A percentile compares a stretch with the other conserved stretches of the same genome.
Conservation (phyloP, 2,888 invertebrate species). For the Leptinotarsa rubiginosa region DNA sequence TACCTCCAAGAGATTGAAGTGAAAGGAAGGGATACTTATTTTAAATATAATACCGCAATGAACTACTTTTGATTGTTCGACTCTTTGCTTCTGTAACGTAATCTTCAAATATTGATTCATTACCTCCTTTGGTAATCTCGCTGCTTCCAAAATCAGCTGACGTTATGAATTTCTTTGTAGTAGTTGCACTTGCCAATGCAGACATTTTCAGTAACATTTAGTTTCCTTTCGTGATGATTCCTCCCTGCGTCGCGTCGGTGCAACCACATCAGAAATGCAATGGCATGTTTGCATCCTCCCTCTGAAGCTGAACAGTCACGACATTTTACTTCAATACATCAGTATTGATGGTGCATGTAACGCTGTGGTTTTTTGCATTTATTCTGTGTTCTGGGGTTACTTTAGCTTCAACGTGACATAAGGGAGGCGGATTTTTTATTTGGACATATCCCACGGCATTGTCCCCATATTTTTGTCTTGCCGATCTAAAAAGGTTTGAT, state of each 20-base stretch:
- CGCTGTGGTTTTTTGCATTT: background rate
- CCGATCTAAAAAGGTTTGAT: too few species aligned
- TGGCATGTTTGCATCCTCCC: too few species aligned
- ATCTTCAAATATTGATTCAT: conserved; percentile 1
- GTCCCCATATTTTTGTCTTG: too few species aligned
- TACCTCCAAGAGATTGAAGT: background rate
- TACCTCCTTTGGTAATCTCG: background rate
- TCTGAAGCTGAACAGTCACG: too few species aligned
- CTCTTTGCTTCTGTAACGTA: background rate
- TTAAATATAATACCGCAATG: background rate
- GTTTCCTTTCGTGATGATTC: background rate
- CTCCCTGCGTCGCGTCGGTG: conserved; percentile 7
- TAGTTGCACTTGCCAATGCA: background rate
- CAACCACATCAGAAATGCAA: background rate
- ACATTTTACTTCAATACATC: background rate
- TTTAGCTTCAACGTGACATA: background rate
- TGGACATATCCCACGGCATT: background rate
- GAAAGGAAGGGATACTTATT: conserved; percentile 5
- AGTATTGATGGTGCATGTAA: background rate
- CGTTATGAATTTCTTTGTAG: background rate
- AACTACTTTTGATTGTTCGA: background rate
- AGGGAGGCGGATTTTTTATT: background rate
- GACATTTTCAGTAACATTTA: background rate
- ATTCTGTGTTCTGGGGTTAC: background rate
- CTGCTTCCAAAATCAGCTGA: background rate